Conservation (phyloP, 2,113 vertebrate species). For the Neotoma lepida region DNA sequence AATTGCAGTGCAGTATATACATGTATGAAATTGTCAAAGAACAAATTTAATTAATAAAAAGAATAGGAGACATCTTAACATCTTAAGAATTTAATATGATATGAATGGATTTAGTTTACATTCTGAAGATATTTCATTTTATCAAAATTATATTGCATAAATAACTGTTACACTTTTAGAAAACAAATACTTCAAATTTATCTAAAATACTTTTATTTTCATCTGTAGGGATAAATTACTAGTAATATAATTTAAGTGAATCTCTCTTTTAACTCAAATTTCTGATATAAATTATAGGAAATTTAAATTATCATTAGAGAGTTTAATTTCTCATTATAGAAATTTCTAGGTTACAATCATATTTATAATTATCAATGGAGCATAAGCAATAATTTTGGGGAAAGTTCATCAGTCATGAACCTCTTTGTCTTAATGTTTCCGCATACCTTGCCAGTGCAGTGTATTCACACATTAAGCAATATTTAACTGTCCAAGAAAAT, state of each 20-base stretch:
- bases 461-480: neutral
- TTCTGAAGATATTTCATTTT: neutral
- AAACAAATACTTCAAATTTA: slow-evolving; percentile 3
- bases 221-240: neutral
- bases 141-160: neutral
- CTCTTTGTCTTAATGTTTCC: neutral
- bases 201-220: neutral
- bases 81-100: neutral
- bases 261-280: neutral
- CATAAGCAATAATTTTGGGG: neutral
- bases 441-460: neutral
- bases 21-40: neutral
- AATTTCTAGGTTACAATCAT: neutral
- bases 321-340: neutral
- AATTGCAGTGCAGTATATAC: neutral
- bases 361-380: neutral
- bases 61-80: neutral
- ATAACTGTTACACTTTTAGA: neutral
- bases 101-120: neutral
- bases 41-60: neutral
- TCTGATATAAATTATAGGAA: neutral
- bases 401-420: slow-evolving; percentile 24
- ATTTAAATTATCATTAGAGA: slow-evolving; percentile 4
- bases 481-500: neutral
- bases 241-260: neutral